Evolutionary conservation across 2,113 vertebrate genomes (phyloP).

Genomic region (Piaya cayana): DNA sequence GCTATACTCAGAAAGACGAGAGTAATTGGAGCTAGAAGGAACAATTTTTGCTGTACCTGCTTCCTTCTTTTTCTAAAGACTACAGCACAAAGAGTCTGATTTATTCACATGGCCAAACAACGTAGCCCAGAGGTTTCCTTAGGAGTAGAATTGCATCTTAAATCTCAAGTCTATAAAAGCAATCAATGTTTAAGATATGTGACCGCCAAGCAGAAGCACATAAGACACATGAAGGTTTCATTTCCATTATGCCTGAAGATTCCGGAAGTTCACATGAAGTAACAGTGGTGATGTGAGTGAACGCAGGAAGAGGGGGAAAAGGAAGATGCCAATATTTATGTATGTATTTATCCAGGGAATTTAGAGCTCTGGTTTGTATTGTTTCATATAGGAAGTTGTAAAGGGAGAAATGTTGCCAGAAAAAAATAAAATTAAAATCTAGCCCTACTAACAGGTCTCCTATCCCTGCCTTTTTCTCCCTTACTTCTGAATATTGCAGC

Average conservation of each 20-base stretch:
- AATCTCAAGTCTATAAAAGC: constrained; percentile 11
- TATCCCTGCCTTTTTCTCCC: not conserved
- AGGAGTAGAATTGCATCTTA: not conserved
- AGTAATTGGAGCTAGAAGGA: not conserved
- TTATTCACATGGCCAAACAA: not conserved
- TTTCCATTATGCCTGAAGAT: not conserved
- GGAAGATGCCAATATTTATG: not conserved
- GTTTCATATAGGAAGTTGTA: not conserved
- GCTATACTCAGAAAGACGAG: constrained; percentile 38
- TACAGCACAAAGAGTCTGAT: not conserved
- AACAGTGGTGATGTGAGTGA: not conserved
- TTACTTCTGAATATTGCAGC: constrained; percentile 12
- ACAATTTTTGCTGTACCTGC: constrained; percentile 12
- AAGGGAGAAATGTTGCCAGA: not conserved
- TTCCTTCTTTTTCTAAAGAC: constrained; percentile 34
- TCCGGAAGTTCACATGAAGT: not conserved
- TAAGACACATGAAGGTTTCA: not conserved
- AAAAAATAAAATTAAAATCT: not conserved
- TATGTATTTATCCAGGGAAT: not conserved
- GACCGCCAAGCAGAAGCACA: constrained; percentile 2
- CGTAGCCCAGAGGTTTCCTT: not conserved
- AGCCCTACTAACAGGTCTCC: not conserved
- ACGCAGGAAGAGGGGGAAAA: accelerated
- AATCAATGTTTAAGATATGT: not conserved
- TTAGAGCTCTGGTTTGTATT: not conserved